phyloP scores from a whole-genome alignment of 2,797 vertebrate genomes.

The Jordanella pulchra region DNA sequence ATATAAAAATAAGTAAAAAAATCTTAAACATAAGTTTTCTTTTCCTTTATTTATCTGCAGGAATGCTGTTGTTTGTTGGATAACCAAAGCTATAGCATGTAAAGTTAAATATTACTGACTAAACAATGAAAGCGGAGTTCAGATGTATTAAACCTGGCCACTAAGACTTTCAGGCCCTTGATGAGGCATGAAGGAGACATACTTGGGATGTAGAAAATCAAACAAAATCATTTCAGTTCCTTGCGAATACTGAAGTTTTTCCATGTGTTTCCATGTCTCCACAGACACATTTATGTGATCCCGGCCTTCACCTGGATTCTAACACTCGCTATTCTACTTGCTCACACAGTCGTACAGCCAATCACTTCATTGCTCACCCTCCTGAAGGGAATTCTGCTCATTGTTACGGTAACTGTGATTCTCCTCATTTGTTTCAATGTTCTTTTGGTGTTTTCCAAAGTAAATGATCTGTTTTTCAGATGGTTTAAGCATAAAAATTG shows the following conservation, averaged over 20 bases:
- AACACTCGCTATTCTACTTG: slow-evolving; percentile 74
- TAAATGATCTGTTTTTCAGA: slow-evolving; percentile 3
- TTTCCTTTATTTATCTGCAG: neutral
- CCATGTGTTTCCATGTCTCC: slow-evolving; percentile 14
- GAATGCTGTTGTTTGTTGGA: neutral
- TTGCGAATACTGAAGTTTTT: neutral
- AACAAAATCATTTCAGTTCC: neutral
- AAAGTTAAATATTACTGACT: neutral
- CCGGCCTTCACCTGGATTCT: slow-evolving; percentile 78
- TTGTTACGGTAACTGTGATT: slow-evolving; percentile 71
- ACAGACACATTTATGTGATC: slow-evolving; percentile 76
- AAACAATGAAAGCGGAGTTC: neutral
- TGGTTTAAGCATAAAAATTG: neutral
- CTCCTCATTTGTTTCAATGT: neutral
- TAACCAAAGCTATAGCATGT: neutral
- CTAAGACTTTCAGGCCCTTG: neutral
- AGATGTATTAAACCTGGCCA: neutral
- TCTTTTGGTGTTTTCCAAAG: neutral
- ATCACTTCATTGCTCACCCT: slow-evolving; percentile 76
- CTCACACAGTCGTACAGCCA: slow-evolving; percentile 74
- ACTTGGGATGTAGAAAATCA: neutral
- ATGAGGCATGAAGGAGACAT: neutral
- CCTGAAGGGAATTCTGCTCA: slow-evolving; percentile 76
- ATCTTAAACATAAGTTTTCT: too few species aligned
- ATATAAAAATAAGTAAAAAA: too few species aligned